phyloP scores from a whole-genome alignment of 2,113 vertebrate genomes.

The Sorex araneus region DNA sequence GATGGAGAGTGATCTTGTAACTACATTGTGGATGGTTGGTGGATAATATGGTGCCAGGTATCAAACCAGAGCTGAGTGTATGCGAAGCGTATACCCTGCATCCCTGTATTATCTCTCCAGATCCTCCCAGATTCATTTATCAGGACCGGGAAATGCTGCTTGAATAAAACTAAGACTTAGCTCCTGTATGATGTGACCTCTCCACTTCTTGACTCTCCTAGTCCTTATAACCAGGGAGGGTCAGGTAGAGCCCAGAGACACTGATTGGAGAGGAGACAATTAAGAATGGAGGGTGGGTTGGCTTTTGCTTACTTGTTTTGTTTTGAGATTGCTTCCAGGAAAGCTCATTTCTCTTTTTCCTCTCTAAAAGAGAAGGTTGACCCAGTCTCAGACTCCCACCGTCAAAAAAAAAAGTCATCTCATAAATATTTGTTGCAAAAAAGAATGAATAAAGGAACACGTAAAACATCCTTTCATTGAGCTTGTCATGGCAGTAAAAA shows the following conservation, averaged over 20 bases:
- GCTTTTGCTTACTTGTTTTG: not conserved
- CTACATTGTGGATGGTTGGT: too few relatives aligned
- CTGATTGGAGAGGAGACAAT: too few relatives aligned
- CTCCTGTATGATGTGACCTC: too few relatives aligned
- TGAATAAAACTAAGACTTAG: not conserved
- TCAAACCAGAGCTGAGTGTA: too few relatives aligned
- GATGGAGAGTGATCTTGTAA: too few relatives aligned
- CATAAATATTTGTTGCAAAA: constrained; percentile 70
- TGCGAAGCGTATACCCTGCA: too few relatives aligned
- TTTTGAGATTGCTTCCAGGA: not conserved
- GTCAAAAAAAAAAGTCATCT: constrained; percentile 19
- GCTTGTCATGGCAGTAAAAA: constrained; percentile 64
- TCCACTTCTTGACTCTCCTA: not conserved
- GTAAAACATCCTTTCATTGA: constrained; percentile 35
- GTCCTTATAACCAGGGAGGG: not conserved
- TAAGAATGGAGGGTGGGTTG: not conserved
- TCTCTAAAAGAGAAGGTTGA: constrained; percentile 27
- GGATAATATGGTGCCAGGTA: too few relatives aligned
- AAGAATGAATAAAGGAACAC: constrained; percentile 29
- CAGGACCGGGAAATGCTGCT: not conserved
- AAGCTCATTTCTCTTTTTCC: not conserved
- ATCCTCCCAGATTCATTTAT: not conserved
- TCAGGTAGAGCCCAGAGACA: not conserved
- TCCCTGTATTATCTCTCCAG: too few relatives aligned
- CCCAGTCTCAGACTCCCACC: not conserved